A percentile compares a stretch with the other conserved stretches of the same genome.
Conservation (phyloP, 1,140 invertebrate species). For the Heliconius hermathena region DNA sequence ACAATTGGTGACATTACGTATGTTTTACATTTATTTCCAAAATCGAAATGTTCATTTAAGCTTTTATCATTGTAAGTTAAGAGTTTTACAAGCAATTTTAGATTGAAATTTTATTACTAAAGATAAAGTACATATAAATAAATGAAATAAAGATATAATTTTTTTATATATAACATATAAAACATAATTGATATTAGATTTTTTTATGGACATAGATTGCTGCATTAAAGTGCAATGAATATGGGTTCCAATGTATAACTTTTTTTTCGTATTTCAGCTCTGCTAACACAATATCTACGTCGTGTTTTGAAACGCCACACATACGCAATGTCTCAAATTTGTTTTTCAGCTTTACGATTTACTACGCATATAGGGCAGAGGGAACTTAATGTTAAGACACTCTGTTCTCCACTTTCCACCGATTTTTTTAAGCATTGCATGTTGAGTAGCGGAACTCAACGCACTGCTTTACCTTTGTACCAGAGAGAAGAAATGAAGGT, state of each 20-base stretch:
- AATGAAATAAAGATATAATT: not conserved
- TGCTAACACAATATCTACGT: too few species aligned
- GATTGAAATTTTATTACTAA: not conserved
- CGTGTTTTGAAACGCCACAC: too few species aligned
- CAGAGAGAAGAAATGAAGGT: too few species aligned
- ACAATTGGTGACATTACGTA: not conserved
- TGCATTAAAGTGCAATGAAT: too few species aligned
- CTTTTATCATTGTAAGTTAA: slow-evolving; percentile 5
- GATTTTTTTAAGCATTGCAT: too few species aligned
- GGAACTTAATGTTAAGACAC: too few species aligned
- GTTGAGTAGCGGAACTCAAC: too few species aligned
- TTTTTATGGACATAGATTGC: not conserved
- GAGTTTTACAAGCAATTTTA: slow-evolving; percentile 3
- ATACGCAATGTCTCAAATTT: too few species aligned
- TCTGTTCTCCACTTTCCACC: too few species aligned
- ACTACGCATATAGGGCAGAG: too few species aligned
- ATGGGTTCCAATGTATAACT: not conserved
- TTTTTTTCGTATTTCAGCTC: not conserved
- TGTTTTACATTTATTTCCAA: not conserved
- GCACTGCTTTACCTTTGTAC: too few species aligned
- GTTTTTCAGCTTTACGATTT: too few species aligned
- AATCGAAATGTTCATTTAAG: not conserved
- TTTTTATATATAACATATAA: not conserved
- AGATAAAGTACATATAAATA: not conserved
- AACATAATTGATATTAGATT: not conserved